Percentiles rank a stretch among this genome's conserved stretches.
Evolutionary conservation across 2,888 invertebrate genomes (phyloP).

Genomic region (Phortica magna): DNA sequence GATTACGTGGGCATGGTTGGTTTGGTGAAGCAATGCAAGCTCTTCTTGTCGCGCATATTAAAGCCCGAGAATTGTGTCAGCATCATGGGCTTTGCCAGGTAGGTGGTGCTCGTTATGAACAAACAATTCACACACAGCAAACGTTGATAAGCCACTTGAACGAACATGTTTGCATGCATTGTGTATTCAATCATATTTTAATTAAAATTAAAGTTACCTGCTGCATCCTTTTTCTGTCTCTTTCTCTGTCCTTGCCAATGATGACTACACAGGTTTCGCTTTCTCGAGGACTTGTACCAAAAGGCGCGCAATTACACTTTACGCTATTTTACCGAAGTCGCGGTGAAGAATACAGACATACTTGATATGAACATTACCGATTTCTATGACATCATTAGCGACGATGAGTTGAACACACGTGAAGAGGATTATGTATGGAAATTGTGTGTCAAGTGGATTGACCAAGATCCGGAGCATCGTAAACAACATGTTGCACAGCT

Average conservation of each 20-base stretch:
- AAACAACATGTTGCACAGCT: conserved; percentile 87
- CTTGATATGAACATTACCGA: conserved; percentile 85
- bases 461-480: conserved; percentile 85
- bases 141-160: background rate
- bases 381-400: conserved; percentile 86
- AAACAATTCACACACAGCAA: background rate
- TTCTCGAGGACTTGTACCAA: conserved; percentile 80
- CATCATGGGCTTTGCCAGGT: conserved; percentile 90
- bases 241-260: background rate
- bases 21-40: conserved; percentile 88
- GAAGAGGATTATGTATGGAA: conserved; percentile 94
- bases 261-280: conserved; percentile 67
- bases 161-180: conserved; percentile 10
- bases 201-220: conserved; percentile 37
- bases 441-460: conserved; percentile 91
- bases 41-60: conserved; percentile 84
- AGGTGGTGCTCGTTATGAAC: conserved; percentile 41
- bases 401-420: conserved; percentile 91
- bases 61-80: conserved; percentile 90
- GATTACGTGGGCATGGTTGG: conserved; percentile 93
- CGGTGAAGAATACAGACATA: conserved; percentile 86
- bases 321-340: conserved; percentile 87
- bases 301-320: conserved; percentile 85
- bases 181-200: conserved; percentile 50
- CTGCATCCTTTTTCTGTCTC: conserved; percentile 10